Percentiles rank a stretch among this genome's conserved stretches.
Evolutionary conservation across 35 echinoderm and acorn worm species (phyloP).

Genomic region (Heliocidaris erythrogramma): DNA sequence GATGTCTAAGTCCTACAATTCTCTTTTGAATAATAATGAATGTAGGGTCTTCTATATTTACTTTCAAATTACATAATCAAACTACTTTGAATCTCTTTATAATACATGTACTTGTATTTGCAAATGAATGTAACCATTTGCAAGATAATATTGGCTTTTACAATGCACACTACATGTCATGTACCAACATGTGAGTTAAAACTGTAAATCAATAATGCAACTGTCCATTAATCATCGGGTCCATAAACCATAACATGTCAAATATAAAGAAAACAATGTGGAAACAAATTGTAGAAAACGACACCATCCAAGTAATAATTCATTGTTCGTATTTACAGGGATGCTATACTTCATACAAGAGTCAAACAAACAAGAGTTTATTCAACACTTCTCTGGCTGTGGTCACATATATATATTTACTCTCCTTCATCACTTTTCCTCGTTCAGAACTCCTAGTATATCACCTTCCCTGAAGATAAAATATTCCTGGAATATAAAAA

Average conservation of each 20-base stretch:
- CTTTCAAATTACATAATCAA: no score
- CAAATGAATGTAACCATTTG: no score
- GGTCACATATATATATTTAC: background rate
- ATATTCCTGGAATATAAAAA: slow-evolving; percentile 54
- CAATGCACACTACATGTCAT: background rate
- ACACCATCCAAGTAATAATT: background rate
- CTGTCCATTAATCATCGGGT: background rate
- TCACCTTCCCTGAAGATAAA: slow-evolving; percentile 68
- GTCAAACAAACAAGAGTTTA: background rate
- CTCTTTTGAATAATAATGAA: no score
- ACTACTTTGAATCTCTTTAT: no score
- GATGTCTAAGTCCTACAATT: background rate
- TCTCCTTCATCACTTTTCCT: background rate
- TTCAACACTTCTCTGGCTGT: background rate
- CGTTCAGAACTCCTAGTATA: slow-evolving; percentile 48
- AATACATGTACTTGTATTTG: no score
- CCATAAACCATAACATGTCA: background rate
- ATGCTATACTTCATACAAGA: background rate
- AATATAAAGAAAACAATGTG: background rate
- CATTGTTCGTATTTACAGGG: background rate
- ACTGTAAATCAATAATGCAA: background rate
- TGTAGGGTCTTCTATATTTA: no score
- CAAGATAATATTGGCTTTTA: background rate
- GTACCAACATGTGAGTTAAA: no score
- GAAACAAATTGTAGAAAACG: slow-evolving; percentile 12